Evolutionary conservation across 2,113 vertebrate species (phyloP).

Genomic region (Pica pica): DNA sequence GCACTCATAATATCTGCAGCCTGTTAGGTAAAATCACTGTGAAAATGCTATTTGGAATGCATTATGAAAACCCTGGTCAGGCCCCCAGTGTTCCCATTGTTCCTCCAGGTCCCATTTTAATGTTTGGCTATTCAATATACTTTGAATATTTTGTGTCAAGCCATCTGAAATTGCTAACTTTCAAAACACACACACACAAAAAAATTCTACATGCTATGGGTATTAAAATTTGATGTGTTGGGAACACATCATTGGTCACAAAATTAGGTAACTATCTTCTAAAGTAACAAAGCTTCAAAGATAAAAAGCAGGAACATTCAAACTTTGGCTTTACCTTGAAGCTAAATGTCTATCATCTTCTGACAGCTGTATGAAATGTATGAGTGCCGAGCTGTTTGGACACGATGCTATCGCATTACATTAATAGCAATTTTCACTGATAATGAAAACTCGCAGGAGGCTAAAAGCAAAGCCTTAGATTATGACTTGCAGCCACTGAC

Average conservation of each 20-base stretch:
- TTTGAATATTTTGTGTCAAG: background rate
- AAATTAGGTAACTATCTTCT: constrained; percentile 22
- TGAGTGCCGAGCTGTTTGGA: constrained; percentile 36
- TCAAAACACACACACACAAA: background rate
- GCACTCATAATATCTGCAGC: background rate
- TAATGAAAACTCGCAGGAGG: constrained; percentile 65
- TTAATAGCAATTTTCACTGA: constrained; percentile 66
- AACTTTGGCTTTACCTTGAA: constrained; percentile 50
- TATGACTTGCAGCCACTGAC: constrained; percentile 58
- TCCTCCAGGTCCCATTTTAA: background rate
- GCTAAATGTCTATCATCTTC: constrained; percentile 56
- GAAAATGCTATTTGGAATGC: background rate
- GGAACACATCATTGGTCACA: background rate
- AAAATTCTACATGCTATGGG: background rate
- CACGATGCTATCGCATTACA: constrained; percentile 23
- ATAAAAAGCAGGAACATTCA: constrained; percentile 39
- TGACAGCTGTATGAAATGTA: constrained; percentile 46
- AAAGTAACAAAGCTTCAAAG: constrained; percentile 30
- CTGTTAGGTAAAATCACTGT: background rate
- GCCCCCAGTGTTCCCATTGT: background rate
- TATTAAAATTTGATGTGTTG: background rate
- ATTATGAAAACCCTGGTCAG: background rate
- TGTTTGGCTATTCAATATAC: background rate
- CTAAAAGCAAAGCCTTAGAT: constrained; percentile 50
- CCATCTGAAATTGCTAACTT: background rate